A percentile compares a stretch with the other conserved stretches of the same genome.
Conservation (phyloP, 2,113 vertebrate genomes). For the Tamias sibiricus region DNA sequence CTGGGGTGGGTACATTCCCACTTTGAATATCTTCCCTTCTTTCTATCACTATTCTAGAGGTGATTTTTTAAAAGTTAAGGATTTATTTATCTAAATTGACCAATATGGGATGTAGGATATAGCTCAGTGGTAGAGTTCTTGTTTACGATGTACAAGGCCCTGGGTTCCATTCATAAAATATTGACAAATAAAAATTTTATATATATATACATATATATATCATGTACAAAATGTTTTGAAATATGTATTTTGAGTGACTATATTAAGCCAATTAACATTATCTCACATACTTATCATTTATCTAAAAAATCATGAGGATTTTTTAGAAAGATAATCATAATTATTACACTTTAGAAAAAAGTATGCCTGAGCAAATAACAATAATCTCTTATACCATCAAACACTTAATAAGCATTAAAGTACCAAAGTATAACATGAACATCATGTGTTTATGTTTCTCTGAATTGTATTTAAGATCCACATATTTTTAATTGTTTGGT, state of each 20-base stretch:
- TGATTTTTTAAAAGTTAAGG: not conserved
- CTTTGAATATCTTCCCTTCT: not conserved
- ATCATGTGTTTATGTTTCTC: not conserved
- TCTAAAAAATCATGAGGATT: not conserved
- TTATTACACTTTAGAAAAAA: not conserved
- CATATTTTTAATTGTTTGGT: too few species aligned
- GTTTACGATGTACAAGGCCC: not conserved
- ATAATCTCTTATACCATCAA: not conserved
- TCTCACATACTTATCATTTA: not conserved
- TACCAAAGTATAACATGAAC: not conserved
- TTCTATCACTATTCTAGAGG: not conserved
- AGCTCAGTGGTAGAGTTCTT: not conserved
- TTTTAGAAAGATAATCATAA: not conserved
- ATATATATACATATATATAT: too few species aligned
- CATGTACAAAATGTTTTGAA: not conserved
- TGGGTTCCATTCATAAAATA: not conserved
- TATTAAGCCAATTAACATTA: not conserved
- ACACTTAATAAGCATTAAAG: slow-evolving; percentile 6
- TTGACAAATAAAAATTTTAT: not conserved
- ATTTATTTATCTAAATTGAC: not conserved
- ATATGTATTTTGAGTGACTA: not conserved
- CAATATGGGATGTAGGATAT: not conserved
- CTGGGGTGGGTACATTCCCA: not conserved
- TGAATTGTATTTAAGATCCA: not conserved
- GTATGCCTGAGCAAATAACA: not conserved